These are phyloP conservation scores for Pseudomyrmex gracilis DNA, from an alignment of 1,140 invertebrate species.

Conservation along the genomic window DNA sequence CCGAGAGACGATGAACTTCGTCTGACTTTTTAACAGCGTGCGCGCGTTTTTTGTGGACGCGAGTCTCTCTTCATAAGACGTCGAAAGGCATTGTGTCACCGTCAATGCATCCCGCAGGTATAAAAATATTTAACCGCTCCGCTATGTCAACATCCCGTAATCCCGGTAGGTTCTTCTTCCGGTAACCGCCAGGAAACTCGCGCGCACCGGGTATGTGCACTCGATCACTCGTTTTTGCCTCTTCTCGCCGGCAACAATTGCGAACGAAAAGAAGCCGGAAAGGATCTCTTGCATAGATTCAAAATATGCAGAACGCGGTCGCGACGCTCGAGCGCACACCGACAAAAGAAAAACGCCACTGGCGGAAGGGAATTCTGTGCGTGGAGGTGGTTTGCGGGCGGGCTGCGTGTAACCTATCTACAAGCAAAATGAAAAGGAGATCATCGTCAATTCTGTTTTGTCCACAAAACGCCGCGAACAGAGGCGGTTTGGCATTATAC, in stretches of 20 bases:
- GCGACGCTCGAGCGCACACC: slow-evolving; percentile 67
- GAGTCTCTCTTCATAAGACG: slow-evolving; percentile 45
- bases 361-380: slow-evolving; percentile 52
- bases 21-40: slow-evolving; percentile 38
- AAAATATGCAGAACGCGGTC: slow-evolving; percentile 75
- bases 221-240: slow-evolving; percentile 58
- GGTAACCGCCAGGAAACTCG: slow-evolving; percentile 52
- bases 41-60: slow-evolving; percentile 30
- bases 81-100: slow-evolving; percentile 43
- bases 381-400: slow-evolving; percentile 45
- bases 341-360: slow-evolving; percentile 70
- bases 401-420: slow-evolving; percentile 62
- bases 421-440: slow-evolving; percentile 61
- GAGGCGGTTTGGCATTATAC: slow-evolving; percentile 66
- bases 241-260: slow-evolving; percentile 15
- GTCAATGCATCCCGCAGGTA: slow-evolving; percentile 42
- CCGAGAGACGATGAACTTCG: slow-evolving; percentile 33
- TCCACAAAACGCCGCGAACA: slow-evolving; percentile 70
- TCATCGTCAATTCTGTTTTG: slow-evolving; percentile 70
- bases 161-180: slow-evolving; percentile 65
- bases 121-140: slow-evolving; percentile 75
- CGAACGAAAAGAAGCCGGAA: slow-evolving; percentile 6
- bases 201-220: slow-evolving; percentile 25
- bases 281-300: slow-evolving; percentile 60
- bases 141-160: slow-evolving; percentile 69